Evolutionary conservation across 2,888 invertebrate species (phyloP).

Genomic region (Xanthia togata): DNA sequence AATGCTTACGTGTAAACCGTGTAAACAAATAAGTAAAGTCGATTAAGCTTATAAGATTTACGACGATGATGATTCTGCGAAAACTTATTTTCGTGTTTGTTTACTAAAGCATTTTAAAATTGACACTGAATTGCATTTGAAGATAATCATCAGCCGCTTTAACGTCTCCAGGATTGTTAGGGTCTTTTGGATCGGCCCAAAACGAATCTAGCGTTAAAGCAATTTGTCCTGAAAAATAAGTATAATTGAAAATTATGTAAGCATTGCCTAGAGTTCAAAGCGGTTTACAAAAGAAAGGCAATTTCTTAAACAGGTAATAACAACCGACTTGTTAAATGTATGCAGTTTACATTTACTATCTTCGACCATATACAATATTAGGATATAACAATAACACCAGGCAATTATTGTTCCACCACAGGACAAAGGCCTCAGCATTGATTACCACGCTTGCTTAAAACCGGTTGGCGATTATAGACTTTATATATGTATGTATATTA

Average conservation of each 20-base stretch:
- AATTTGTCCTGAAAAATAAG: slow-evolving; percentile 85
- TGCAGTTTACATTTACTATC: background rate
- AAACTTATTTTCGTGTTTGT: background rate
- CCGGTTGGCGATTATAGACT: background rate
- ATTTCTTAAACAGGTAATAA: background rate
- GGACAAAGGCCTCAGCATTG: background rate
- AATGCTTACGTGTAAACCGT: background rate
- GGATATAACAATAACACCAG: background rate
- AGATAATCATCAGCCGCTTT: slow-evolving; percentile 89
- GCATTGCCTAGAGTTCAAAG: background rate
- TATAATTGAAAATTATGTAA: background rate
- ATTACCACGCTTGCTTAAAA: background rate
- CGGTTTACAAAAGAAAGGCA: background rate
- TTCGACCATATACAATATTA: background rate
- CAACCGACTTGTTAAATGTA: background rate
- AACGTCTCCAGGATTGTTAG: slow-evolving; percentile 81
- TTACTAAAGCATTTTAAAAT: background rate
- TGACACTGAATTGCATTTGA: slow-evolving; percentile 87
- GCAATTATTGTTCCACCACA: background rate
- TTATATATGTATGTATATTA: too few species aligned
- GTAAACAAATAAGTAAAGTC: too few species aligned
- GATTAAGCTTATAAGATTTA: too few species aligned
- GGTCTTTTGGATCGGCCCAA: slow-evolving; percentile 89
- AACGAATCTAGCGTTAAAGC: slow-evolving; percentile 90
- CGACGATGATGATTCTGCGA: too few species aligned